Base-by-base conservation (phyloP, 2,888 invertebrate genomes). In the Melanophora roralis region DNA sequence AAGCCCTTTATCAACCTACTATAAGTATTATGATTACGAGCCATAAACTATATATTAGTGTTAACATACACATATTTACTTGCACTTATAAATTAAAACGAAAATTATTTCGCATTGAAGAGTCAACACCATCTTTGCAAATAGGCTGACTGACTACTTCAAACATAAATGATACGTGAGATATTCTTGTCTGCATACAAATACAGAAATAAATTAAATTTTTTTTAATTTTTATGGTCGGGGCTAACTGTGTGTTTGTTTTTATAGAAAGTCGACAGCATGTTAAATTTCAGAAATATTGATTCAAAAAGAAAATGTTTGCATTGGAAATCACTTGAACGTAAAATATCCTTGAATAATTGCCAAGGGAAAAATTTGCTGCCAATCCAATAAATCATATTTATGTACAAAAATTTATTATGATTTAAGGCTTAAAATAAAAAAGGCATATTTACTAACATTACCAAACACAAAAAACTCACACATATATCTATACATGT, bases 311-410 rank as follows among this genome's bases (percentile, higher is more conserved):
- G n/a, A 79, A 76, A 76, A 73, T 79, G 76, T 80, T 78, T 81
- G 74, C 78, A 81, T 81, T 75, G 57, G 51, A 78, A 81, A 75
- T 78, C 76, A 81, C 78, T 75, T 81, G 69, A 78, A 76, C 71
- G 71, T 79, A 76, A 76, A 76, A 81, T 79, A 76, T 76, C 68
- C 72, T 78, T 82, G 76, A 80, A 78, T 81, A 78, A 78, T 78
- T 81, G 78, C 78, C 78, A 74, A 74, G 68, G 78, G 78, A 81
- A 78, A 78, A 74, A 74, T 78, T 78, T 78, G 78, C 69, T 78
- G 74, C 71, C 73, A 77, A 64, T 72, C 51, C 62, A 62, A 77
- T 77, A 80, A 73, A 72, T 80, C 80, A 77, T 73, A 45, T 57
- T 57, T 64, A 14, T 62, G n/a, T n/a, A n/a, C n/a, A n/a, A n/a